These are phyloP conservation scores for Cyprinodon tularosa DNA, from an alignment of 2,113 vertebrate species.

Conservation along the genomic window DNA sequence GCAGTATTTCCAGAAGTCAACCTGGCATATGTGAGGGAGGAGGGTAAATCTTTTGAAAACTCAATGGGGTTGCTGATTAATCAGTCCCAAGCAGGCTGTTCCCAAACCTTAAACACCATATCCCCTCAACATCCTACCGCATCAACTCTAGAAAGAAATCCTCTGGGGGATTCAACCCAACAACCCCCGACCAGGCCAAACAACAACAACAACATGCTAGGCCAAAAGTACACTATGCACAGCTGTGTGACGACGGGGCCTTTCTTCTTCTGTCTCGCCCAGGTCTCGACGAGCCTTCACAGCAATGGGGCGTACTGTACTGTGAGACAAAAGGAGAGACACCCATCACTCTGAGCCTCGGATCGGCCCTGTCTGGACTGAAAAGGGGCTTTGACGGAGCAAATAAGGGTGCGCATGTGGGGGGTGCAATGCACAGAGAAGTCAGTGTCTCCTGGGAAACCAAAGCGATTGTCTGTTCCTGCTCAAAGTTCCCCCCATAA, in stretches of 20 bases:
- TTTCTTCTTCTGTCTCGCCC: slow-evolving; percentile 64
- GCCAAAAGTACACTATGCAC: slow-evolving; percentile 72
- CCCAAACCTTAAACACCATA: slow-evolving; percentile 73
- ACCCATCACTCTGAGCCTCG: slow-evolving; percentile 80
- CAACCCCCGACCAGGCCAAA: slow-evolving; percentile 33
- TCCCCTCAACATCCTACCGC: slow-evolving; percentile 68
- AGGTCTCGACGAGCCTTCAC: slow-evolving; percentile 75
- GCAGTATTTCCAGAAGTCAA: slow-evolving; percentile 34
- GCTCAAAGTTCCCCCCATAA: slow-evolving; percentile 66
- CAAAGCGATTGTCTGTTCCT: slow-evolving; percentile 80
- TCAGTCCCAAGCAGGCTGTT: slow-evolving; percentile 66
- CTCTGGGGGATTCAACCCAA: slow-evolving; percentile 52
- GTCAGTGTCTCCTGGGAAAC: slow-evolving; percentile 84
- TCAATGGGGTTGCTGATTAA: slow-evolving; percentile 73
- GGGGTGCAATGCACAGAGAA: slow-evolving; percentile 69
- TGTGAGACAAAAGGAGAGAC: slow-evolving; percentile 79
- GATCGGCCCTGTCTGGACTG: slow-evolving; percentile 78
- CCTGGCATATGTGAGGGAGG: slow-evolving; percentile 70
- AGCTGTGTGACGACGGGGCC: slow-evolving; percentile 51
- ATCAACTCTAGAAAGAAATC: slow-evolving; percentile 68
- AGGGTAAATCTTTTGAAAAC: slow-evolving; percentile 66
- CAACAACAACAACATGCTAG: slow-evolving; percentile 62
- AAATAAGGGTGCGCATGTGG: slow-evolving; percentile 42
- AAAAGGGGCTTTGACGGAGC: slow-evolving; percentile 78
- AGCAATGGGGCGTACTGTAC: slow-evolving; percentile 79